A percentile compares a stretch with the other conserved stretches of the same genome.
Evolutionary conservation across 2,113 vertebrate species (phyloP).

Genomic region (Rousettus leschenaultii): DNA sequence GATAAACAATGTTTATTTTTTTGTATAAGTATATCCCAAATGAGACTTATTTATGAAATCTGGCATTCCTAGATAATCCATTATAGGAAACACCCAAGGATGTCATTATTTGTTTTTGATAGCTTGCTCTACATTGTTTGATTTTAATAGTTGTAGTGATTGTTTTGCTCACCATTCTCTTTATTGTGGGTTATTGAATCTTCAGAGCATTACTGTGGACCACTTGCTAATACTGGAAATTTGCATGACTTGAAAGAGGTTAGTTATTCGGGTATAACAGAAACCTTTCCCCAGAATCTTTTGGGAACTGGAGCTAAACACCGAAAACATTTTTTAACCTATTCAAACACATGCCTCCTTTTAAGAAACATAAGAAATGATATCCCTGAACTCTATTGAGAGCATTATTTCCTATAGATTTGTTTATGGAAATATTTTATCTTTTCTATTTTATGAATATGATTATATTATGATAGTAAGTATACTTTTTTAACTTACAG

Average conservation of each 20-base stretch:
- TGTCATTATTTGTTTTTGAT: neutral
- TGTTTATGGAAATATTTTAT: constrained; percentile 50
- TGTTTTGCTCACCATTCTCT: neutral
- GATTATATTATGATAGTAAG: constrained; percentile 37
- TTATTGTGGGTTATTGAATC: neutral
- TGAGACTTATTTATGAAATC: constrained; percentile 14
- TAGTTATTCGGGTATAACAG: neutral
- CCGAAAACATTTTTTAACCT: neutral
- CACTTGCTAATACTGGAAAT: neutral
- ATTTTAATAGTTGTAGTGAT: neutral
- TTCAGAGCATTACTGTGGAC: neutral
- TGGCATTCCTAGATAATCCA: neutral
- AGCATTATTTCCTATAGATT: constrained; percentile 41
- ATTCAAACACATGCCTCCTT: constrained; percentile 19
- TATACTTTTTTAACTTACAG: constrained; percentile 7
- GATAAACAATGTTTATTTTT: constrained; percentile 29
- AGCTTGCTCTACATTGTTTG: neutral
- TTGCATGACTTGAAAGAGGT: constrained; percentile 12
- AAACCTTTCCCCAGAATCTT: neutral
- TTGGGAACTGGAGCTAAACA: neutral
- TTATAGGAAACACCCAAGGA: neutral
- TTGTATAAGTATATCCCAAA: neutral
- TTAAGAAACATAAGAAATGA: constrained; percentile 39
- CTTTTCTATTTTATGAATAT: constrained; percentile 44
- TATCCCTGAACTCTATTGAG: constrained; percentile 16